Evolutionary conservation across 2,888 invertebrate species (phyloP).

Genomic region (Metalampra italica): DNA sequence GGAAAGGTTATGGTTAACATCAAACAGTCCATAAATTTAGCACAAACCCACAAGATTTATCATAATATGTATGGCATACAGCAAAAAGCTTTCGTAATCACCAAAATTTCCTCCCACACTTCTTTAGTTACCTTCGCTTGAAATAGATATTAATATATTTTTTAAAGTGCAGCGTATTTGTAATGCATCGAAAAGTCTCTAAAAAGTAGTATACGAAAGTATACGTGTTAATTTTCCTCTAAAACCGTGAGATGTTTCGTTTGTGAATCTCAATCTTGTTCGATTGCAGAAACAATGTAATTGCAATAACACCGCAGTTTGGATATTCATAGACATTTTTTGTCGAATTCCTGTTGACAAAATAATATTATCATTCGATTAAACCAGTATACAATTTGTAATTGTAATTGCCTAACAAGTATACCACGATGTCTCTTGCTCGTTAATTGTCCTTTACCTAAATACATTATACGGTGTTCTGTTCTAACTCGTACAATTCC

Average conservation of each 20-base stretch:
- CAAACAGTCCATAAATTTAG: background rate
- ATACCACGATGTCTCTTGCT: constrained; percentile 29
- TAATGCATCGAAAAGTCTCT: no score
- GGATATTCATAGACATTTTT: no score
- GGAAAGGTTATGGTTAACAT: constrained; percentile 3
- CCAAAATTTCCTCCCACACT: background rate
- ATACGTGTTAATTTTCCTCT: no score
- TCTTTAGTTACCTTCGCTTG: background rate
- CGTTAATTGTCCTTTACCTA: constrained; percentile 28
- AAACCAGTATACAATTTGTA: constrained; percentile 20
- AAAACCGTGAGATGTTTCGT: no score
- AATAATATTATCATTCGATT: constrained; percentile 18
- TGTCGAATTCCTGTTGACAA: constrained; percentile 20
- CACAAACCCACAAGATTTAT: background rate
- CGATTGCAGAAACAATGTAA: background rate
- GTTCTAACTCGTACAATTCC: background rate
- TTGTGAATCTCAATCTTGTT: no score
- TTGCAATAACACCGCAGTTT: background rate
- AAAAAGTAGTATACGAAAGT: no score
- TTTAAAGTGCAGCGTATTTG: no score
- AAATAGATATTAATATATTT: no score
- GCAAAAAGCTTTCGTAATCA: background rate
- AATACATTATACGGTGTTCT: background rate
- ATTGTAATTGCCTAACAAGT: constrained; percentile 34
- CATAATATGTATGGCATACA: background rate